Base-by-base conservation (phyloP, 2,888 invertebrate genomes). In the Holacanthella duospinosa region DNA sequence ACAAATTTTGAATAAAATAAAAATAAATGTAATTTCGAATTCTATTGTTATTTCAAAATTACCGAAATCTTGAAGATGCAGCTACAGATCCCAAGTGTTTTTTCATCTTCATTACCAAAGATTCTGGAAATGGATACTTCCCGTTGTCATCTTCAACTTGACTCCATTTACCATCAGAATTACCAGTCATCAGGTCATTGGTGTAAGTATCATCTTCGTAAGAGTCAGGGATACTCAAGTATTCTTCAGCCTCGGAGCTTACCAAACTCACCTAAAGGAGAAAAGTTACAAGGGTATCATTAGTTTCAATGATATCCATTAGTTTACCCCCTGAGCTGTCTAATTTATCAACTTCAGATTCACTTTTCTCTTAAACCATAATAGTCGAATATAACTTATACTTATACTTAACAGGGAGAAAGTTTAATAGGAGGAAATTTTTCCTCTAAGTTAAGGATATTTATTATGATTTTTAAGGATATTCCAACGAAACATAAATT, bases 1-100 rank as follows among this genome's bases (percentile, higher is more conserved):
- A n/a, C n/a, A n/a, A n/a, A n/a, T n/a, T n/a, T n/a, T n/a, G n/a
- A n/a, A n/a, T n/a, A n/a, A n/a, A n/a, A n/a, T n/a, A n/a, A n/a
- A n/a, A n/a, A n/a, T n/a, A n/a, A n/a, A n/a, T n/a, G n/a, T n/a
- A n/a, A n/a, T n/a, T n/a, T n/a, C n/a, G n/a, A n/a, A n/a, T n/a
- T n/a, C n/a, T n/a, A n/a, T n/a, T n/a, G n/a, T n/a, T n/a, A n/a
- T n/a, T n/a, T n/a, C n/a, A n/a, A n/a, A n/a, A n/a, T n/a, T n/a
- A n/a, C n/a, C n/a, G n/a, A n/a, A n/a, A 48, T 21, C 66, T 66
- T 12, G 62, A 62, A 1, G 28, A 28, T 27, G 64, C 63, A 1
- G 68, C 70, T 53, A 71, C 60, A 27, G 65, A 59, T 25, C 68
- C 70, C 64, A 70, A 54, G 61, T 71, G 70, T 27, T 67, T 43